Evolutionary conservation across 2,113 vertebrate species (phyloP), one percentile per base, ranked within the genome.

Genomic region (Crotophaga sulcirostris): DNA sequence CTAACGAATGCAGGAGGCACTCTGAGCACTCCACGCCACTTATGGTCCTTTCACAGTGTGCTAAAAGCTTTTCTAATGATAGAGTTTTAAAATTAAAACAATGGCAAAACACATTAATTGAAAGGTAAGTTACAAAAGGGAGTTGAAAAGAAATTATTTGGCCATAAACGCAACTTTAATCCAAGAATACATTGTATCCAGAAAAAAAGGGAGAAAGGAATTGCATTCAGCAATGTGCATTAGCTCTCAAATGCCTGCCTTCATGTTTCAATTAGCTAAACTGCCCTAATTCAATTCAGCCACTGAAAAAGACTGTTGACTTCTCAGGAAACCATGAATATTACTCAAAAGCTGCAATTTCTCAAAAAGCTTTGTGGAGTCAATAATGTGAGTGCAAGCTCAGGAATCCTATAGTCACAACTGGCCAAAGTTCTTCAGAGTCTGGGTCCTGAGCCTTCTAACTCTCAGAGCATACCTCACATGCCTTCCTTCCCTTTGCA

Each of bases 81-180:
- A 49, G 47, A 83, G 38, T 23, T 93, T 89, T 72, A 49, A 93
- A 92, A 87, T 87, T 97, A 95, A 97, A 96, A 95, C 93, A 96
- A 94, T 63, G 73, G 72, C 28, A 67, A 89, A 93, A 73, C 20
- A 42, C 83, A 78, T 92, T 84, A 89, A 86, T 87, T 94, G 92
- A 86, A 89, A 94, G 88, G 68, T 70, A 83, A 86, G 60, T 70
- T 95, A 67, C 86, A 93, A 93, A 93, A 56, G 19, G 42, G 59
- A 78, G 44, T 38, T 44, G 56, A 91, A 90, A 51, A 90, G 59
- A 86, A 94, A 95, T 83, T 44, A 80, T 80, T 88, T 88, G 89
- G 55, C 83, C 56, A 29, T 89, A 90, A 93, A 18, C 0, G 26
- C 44, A 74, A 84, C 80, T 90, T 89, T 47, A 80, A 80, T 76